Evolutionary conservation across 2,113 vertebrate species (phyloP), one percentile per base, ranked within the genome.

Genomic region (Sander lucioperca): DNA sequence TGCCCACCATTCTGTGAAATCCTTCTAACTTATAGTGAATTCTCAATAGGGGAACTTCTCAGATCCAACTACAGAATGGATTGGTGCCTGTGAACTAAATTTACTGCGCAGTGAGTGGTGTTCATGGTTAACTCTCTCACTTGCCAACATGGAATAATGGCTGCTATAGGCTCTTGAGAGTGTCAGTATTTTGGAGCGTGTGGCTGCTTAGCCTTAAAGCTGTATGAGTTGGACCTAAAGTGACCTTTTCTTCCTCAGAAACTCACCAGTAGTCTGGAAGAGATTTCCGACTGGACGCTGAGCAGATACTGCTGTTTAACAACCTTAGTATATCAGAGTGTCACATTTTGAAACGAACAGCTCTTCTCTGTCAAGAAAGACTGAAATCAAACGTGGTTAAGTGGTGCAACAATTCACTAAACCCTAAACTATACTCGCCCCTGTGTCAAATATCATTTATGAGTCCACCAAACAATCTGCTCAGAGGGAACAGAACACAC

Each of bases 41-140:
- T 85, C 67, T 82, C 78, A 70, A 62, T 39, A 9, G 66, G 56
- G 76, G 54, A 62, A 74, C 85, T 82, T 84, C 64, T 86, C 62
- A 1, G 27, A 80, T 82, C 58, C 70, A 66, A 27, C 61, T 54
- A 18, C 19, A 61, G 51, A 63, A 74, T 82, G 68, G 80, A 78
- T 43, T 51, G 51, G 51, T 39, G 79, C 57, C 45, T 57, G 54
- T 68, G 80, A 80, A 83, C 53, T 74, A 59, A 77, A 75, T 81
- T 79, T 82, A 65, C 57, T 33, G n/a, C 79, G 89, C 79, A 88
- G 71, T 78, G 71, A 88, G 74, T 78, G 71, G 50, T 74, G 65
- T 43, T 80, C 79, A 77, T 93, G 92, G 89, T 91, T 68, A 79
- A 80, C 79, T 67, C 19, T 7, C 56, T 54, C 79, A 76, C 83